A percentile compares a stretch with the other conserved stretches of the same genome.
phyloP scores from a whole-genome alignment of 2,888 invertebrate genomes.

The Orthosia gracilis region DNA sequence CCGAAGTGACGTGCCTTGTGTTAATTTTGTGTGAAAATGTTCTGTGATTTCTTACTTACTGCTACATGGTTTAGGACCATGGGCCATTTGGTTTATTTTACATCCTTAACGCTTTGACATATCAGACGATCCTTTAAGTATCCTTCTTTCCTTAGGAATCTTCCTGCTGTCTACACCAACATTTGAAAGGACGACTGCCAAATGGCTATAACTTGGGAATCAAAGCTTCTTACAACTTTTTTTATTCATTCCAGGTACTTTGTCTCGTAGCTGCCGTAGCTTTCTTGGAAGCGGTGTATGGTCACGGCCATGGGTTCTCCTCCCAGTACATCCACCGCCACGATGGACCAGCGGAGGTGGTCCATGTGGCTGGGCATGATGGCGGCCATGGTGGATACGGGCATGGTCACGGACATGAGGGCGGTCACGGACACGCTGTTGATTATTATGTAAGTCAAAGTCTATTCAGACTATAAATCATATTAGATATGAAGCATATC shows the following conservation, averaged over 20 bases:
- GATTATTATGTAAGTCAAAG: conserved; percentile 74
- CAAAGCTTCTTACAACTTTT: neutral
- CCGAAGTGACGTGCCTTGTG: conserved; percentile 43
- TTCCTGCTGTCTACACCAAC: too few relatives aligned
- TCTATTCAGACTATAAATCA: neutral
- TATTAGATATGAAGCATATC: neutral
- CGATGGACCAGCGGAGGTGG: conserved; percentile 78
- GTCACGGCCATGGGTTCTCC: conserved; percentile 82
- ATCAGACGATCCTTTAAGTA: neutral
- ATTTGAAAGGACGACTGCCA: neutral
- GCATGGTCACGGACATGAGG: conserved; percentile 74
- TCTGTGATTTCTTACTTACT: conserved; percentile 6
- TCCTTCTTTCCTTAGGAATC: neutral
- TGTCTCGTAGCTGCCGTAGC: conserved; percentile 75
- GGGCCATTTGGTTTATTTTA: neutral
- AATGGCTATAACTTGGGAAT: neutral
- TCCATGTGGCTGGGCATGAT: conserved; percentile 75
- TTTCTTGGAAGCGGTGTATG: conserved; percentile 72
- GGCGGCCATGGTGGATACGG: conserved; percentile 75
- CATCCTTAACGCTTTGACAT: neutral
- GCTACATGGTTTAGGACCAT: neutral
- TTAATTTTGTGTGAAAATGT: conserved; percentile 19
- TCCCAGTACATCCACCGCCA: conserved; percentile 82
- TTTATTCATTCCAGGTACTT: conserved; percentile 67
- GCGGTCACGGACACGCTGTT: conserved; percentile 70